Evolutionary conservation across 2,113 vertebrate genomes (phyloP).

Genomic region (Aythya baeri): DNA sequence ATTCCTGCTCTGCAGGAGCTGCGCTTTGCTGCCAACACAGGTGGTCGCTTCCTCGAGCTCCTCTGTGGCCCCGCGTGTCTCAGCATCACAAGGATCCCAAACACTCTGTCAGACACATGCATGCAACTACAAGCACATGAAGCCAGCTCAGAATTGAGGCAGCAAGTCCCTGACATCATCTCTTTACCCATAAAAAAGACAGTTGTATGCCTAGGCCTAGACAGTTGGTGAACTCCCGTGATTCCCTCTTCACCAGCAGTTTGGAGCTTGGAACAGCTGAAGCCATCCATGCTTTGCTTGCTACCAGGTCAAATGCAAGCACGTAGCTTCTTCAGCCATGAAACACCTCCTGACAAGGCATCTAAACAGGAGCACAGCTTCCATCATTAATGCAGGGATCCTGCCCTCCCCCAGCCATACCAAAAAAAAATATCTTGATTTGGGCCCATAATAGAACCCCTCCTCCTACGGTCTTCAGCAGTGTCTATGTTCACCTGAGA

Average conservation of each 20-base stretch:
- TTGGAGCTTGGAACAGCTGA: background rate
- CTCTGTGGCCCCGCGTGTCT: background rate
- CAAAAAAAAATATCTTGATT: background rate
- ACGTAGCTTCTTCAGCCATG: background rate
- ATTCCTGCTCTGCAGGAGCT: background rate
- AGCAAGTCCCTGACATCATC: background rate
- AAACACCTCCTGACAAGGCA: too few species aligned
- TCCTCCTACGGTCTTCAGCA: background rate
- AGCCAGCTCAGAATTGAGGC: background rate
- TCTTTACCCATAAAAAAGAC: background rate
- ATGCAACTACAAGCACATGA: fast-evolving
- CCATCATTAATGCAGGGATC: background rate
- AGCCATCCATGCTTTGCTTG: background rate
- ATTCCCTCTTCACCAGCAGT: background rate
- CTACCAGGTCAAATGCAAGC: fast-evolving
- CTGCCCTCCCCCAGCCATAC: background rate
- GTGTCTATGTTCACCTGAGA: background rate
- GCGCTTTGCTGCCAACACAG: background rate
- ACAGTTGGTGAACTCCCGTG: background rate
- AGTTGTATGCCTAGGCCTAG: background rate
- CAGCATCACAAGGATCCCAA: background rate
- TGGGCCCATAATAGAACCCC: background rate
- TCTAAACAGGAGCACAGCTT: background rate
- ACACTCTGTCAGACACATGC: background rate
- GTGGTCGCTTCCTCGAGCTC: background rate